phyloP scores from a whole-genome alignment of 2,888 invertebrate species.

The Tachina fera region DNA sequence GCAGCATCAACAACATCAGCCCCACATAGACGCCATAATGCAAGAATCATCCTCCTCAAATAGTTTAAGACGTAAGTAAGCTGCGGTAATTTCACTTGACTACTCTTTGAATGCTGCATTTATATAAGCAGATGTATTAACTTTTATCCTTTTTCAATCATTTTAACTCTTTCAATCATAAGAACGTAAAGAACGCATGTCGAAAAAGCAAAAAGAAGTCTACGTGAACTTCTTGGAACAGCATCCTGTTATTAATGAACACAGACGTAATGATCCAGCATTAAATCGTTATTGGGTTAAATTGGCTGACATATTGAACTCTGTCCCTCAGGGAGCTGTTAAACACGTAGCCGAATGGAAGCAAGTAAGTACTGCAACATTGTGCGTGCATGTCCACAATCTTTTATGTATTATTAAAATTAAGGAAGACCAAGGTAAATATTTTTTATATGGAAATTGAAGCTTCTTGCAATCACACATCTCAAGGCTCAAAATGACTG shows the following conservation, averaged over 20 bases:
- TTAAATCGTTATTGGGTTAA: constrained; percentile 80
- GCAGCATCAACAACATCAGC: constrained; percentile 74
- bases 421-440: neutral
- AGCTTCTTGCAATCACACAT: no score
- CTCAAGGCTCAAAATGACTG: no score
- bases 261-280: constrained; percentile 79
- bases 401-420: no score
- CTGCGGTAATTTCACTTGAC: neutral
- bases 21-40: constrained; percentile 77
- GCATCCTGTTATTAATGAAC: constrained; percentile 79
- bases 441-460: neutral
- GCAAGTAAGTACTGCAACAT: constrained; percentile 64
- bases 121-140: constrained; percentile 20
- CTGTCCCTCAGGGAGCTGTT: constrained; percentile 79
- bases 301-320: constrained; percentile 79
- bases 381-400: neutral
- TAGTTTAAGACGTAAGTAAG: constrained; percentile 78
- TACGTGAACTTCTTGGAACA: constrained; percentile 80
- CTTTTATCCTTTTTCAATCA: constrained; percentile 30
- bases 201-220: constrained; percentile 79
- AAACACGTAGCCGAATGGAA: constrained; percentile 80
- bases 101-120: neutral
- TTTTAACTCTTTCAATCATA: constrained; percentile 27
- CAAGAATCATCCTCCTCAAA: constrained; percentile 77
- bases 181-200: constrained; percentile 81